Evolutionary conservation across 2,797 vertebrate species (phyloP), one percentile per base, ranked within the genome.

Genomic region (Dicrostonyx torquatus): DNA sequence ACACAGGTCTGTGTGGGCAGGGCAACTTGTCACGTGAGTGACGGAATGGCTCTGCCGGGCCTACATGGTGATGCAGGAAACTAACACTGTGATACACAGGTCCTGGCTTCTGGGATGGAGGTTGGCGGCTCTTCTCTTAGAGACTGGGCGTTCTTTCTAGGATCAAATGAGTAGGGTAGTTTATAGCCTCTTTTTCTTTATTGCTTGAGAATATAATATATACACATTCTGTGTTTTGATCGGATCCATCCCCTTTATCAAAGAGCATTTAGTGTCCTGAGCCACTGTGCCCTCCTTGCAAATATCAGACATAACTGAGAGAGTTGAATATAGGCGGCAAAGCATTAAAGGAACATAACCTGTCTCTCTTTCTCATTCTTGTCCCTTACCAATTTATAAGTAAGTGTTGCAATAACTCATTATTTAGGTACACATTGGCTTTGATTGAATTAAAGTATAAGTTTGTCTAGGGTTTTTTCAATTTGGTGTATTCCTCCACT

Each of bases 1-100:
- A 92, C 85, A 94, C 96, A 87, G 79, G 93, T 86, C 96, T 58
- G 53, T 75, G 93, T 96, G 7, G 48, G 78, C 89, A 53, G 9
- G 48, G 66, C 86, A 58, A 0, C 83, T 87, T 7, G 80, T 95
- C 95, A 89, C 20, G 0, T 43, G 91, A 92, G 1, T 48, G 87
- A 91, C 29, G 43, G 64, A 55, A 87, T 34, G 92, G 92, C 58
- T 86, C 87, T 37, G 58, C 76, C 60, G 50, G 87, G 77, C n/a
- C 50, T 0, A 7, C 24, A 34, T 4, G 92, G 53, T 73, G 89
- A 37, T 82, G 87, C 80, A 90, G 95, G 75, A 87, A 94, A 89
- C 89, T 87, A 89, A 83, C 82, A 78, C 10, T 84, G 89, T 93
- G 60, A 93, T n/a, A 79, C 89, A 85, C 78, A 90, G 82, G 55